Evolutionary conservation across 2,113 vertebrate genomes (phyloP).

Genomic region (Falcunculus frontatus): DNA sequence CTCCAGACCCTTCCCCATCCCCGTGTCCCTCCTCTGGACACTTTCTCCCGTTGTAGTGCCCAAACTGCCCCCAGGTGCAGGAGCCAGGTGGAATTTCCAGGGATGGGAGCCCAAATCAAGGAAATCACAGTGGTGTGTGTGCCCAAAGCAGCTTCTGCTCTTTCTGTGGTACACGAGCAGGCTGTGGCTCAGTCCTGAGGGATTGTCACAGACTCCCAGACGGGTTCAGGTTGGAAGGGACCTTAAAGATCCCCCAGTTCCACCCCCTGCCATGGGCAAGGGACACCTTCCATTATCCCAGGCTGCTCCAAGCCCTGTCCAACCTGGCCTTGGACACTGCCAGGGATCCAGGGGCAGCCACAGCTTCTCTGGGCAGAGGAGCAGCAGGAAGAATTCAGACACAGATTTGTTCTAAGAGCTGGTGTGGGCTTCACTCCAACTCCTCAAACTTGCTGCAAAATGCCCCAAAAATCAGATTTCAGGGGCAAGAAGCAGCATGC

Average conservation of each 20-base stretch:
- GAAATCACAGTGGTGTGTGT: fast-evolving
- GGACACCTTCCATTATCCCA: not conserved
- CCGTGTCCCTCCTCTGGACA: not conserved
- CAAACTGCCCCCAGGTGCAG: not conserved
- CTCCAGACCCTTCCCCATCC: not conserved
- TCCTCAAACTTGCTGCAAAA: not conserved
- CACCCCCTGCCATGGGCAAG: not conserved
- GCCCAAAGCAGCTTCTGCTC: not conserved
- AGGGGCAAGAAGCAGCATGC: not conserved
- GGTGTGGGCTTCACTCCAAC: not conserved
- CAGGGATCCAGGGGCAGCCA: not conserved
- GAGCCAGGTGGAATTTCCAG: fast-evolving
- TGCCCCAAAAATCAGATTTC: not conserved
- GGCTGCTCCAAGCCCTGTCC: not conserved
- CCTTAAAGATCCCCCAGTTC: not conserved
- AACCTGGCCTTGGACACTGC: fast-evolving
- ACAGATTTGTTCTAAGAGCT: not conserved
- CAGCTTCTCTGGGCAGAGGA: not conserved
- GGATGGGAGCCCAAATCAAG: not conserved
- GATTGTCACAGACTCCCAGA: not conserved
- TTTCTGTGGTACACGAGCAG: not conserved
- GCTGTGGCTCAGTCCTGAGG: not conserved
- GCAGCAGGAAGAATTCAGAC: not conserved
- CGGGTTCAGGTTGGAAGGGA: not conserved
- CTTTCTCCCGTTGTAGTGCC: not conserved